Evolutionary conservation across 2,113 vertebrate genomes (phyloP).

Genomic region (Asarcornis scutulata): DNA sequence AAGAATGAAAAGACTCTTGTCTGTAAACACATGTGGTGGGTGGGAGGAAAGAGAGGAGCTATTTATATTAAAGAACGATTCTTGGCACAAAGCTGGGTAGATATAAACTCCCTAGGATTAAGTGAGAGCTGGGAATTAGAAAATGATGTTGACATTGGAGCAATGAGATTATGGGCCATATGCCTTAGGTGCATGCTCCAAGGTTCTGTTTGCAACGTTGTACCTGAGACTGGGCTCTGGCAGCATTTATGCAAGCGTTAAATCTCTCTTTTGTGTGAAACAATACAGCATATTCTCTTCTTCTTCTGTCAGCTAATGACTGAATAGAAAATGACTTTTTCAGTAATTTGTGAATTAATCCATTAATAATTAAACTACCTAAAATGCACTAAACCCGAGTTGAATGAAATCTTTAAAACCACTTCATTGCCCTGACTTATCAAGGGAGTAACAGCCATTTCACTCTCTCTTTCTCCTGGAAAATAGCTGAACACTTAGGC

Average conservation of each 20-base stretch:
- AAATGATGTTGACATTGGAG: background rate
- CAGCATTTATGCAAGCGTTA: background rate
- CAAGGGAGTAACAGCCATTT: background rate
- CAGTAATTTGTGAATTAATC: background rate
- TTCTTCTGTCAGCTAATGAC: background rate
- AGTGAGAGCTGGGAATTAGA: background rate
- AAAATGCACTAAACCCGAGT: background rate
- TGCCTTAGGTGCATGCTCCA: rapidly evolving
- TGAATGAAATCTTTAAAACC: background rate
- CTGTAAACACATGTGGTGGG: background rate
- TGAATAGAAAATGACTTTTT: background rate
- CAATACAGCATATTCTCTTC: background rate
- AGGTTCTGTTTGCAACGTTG: background rate
- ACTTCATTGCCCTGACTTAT: background rate
- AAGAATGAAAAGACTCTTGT: constrained; percentile 17
- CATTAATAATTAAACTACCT: background rate
- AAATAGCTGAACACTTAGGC: background rate
- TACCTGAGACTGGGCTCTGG: background rate
- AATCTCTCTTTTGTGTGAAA: background rate
- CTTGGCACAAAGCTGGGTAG: background rate
- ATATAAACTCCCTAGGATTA: background rate
- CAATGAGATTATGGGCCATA: background rate
- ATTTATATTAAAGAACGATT: constrained; percentile 25
- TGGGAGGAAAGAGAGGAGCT: constrained; percentile 21
- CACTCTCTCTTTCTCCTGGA: background rate